Base-by-base conservation (phyloP, 2,797 vertebrate species). In the Huso huso region DNA sequence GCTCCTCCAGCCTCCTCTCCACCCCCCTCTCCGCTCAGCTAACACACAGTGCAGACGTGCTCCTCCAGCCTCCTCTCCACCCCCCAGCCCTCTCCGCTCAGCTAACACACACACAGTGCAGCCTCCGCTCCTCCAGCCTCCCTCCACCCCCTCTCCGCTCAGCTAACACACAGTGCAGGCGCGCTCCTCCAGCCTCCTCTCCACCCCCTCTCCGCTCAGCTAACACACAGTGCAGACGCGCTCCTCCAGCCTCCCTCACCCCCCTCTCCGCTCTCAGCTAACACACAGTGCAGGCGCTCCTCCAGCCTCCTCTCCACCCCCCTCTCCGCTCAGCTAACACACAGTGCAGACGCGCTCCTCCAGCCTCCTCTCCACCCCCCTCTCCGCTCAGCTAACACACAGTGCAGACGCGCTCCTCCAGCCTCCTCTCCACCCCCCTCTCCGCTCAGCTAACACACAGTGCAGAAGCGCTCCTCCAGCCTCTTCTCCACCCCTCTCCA, bases 321-420 rank as follows among this genome's bases (percentile, higher is more conserved):
- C 60, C 13, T 10, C 77, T 78, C 85, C 87, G 84, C 89, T 87
- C 89, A 87, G 85, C 89, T 88, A 90, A 90, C 86, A 37, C 87
- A 84, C 89, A 60, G 81, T 87, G 83, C 91, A 88, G 84, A 81
- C 89, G 82, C 4, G 1, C 23, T 37, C 23, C 23, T 37, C 2
- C 89, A 90, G 89, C 88, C 80, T 91, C 88, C 88, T 84, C 87
- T 84, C 82, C 81, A 84, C 81, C 70, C 72, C 64, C 78, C 69
- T 70, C 74, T 15, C 80, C 84, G 82, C 73, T 74, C 73, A 37
- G 74, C 76, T 83, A 73, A 72, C 71, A 72, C n/a, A 65, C 68
- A 64, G 78, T 75, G 77, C 85, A 82, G 86, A 86, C 79, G 78
- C 86, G 84, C 75, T 66, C 68, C 49, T 74, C 75, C 81, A 66